Base-by-base conservation (phyloP, 2,888 invertebrate species). In the Agonum fuliginosum region DNA sequence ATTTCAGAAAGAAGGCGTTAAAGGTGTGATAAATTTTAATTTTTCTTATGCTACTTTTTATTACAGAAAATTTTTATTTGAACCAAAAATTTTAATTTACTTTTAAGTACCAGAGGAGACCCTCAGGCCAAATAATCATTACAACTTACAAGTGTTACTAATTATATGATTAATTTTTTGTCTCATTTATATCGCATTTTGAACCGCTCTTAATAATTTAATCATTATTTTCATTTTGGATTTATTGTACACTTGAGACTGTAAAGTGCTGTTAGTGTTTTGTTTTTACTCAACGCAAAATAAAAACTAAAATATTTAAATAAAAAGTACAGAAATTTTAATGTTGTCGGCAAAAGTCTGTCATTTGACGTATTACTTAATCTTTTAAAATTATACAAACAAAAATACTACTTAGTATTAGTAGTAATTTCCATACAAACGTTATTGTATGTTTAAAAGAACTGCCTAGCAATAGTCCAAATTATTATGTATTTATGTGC, bases 401-500 rank as follows among this genome's bases (percentile, higher is more conserved):
- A 72, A 65, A 14, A 74, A 65, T 34, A 73, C 1, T 27, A 74
- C 37, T 46, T n/a, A 19, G 14, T 37, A 22, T 65, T 22, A 37
- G 43, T 46, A 41, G 46, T 43, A 62, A 74, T 74, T 41, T 74
- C 74, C 58, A 74, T 74, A 74, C 74, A 74, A 58, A 74, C 24
- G 43, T 74, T 43, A 74, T 62, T 74, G 74, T 74, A 74, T 74
- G 74, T 62, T 74, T 74, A 65, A n/a, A 12, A 37, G 58, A 51
- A 48, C 6, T 10, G 43, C 69, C 27, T 69, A 46, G 51, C 67
- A 67, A 74, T 41, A n/a, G 41, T 30, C 71, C 12, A 27, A 65
- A 58, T 74, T 74, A 74, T 17, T 74, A 74, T 74, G 74, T 43
- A 74, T 74, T 74, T 74, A 74, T 74, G 74, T 43, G 65, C 17